Percentiles rank a stretch among this genome's conserved stretches.
phyloP scores from a whole-genome alignment of 2,797 vertebrate genomes.

The Pachyuromys duprasi region DNA sequence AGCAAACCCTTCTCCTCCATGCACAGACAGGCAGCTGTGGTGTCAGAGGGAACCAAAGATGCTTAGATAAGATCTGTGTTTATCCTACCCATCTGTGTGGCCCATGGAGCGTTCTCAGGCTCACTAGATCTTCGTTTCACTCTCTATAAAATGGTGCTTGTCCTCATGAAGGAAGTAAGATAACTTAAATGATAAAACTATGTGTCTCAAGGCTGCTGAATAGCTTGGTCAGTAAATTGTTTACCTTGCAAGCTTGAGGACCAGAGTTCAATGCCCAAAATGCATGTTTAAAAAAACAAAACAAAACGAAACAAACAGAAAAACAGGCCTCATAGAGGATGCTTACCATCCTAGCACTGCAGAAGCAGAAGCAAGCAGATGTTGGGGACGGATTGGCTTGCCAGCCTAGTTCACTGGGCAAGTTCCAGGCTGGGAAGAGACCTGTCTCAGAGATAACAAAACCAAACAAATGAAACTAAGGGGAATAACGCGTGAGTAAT shows the following conservation, averaged over 20 bases:
- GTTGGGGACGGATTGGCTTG: background rate
- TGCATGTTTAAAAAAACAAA: background rate
- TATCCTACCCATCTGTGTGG: too few species aligned
- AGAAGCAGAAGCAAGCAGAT: background rate
- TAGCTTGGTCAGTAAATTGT: background rate
- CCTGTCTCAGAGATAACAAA: background rate
- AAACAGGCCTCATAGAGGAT: background rate
- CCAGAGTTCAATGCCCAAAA: background rate
- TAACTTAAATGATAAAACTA: background rate
- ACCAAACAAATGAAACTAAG: background rate
- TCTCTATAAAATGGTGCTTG: background rate
- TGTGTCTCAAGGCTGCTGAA: background rate
- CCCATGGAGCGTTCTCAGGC: background rate
- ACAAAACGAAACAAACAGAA: background rate
- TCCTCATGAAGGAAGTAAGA: constrained; percentile 13
- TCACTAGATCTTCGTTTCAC: background rate
- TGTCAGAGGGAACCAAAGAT: background rate
- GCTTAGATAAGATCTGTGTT: background rate
- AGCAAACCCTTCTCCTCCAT: background rate
- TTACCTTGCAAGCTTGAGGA: background rate
- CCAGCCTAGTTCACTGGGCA: background rate
- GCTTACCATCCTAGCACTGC: background rate
- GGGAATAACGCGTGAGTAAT: background rate
- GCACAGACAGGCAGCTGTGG: background rate
- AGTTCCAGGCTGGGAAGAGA: background rate